Percentiles rank a stretch among this genome's conserved stretches.
Evolutionary conservation across 2,113 vertebrate genomes (phyloP).

Genomic region (Istiophorus platypterus): DNA sequence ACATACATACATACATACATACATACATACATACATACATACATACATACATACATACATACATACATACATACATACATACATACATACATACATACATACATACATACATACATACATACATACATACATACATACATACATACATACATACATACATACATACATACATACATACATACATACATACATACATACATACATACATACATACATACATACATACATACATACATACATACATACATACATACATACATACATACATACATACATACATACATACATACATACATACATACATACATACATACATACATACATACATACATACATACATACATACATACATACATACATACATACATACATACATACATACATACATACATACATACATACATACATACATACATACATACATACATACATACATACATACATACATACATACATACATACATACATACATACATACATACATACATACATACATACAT

Average conservation of each 20-base stretch:
- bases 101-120: no score
- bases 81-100: no score
- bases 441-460: background rate
- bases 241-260: background rate
- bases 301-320: no score
- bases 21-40: background rate
- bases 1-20: no score
- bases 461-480: background rate
- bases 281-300: background rate
- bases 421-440: no score
- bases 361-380: background rate
- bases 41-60: background rate
- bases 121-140: background rate
- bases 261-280: background rate
- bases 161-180: background rate
- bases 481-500: background rate
- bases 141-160: background rate
- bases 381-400: background rate
- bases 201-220: no score
- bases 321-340: background rate
- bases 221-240: background rate
- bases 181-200: no score
- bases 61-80: background rate
- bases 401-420: no score
- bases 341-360: background rate